phyloP scores from a whole-genome alignment of 2,888 invertebrate species.

The Cryptus viduatorius region DNA sequence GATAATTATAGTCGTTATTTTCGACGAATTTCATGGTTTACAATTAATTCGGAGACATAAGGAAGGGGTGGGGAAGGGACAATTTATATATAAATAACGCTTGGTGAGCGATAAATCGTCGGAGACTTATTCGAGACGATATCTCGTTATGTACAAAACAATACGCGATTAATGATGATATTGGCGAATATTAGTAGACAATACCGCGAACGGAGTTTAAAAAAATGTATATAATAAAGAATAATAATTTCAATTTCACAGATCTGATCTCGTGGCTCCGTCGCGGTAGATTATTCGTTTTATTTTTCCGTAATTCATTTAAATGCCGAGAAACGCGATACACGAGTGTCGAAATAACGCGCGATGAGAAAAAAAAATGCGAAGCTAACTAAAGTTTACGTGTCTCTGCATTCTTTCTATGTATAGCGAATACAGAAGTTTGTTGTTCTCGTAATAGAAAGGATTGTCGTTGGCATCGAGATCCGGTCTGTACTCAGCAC shows the following conservation, averaged over 20 bases:
- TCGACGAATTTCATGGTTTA: slow-evolving; percentile 12
- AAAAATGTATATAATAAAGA: slow-evolving; percentile 7
- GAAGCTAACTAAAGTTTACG: slow-evolving; percentile 72
- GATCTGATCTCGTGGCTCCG: not conserved
- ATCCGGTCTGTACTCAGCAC: slow-evolving; percentile 90
- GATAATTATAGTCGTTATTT: slow-evolving; percentile 15
- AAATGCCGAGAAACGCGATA: slow-evolving; percentile 45
- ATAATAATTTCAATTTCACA: slow-evolving; percentile 19
- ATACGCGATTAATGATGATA: not conserved
- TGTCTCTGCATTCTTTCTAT: slow-evolving; percentile 91
- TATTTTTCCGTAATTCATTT: not conserved
- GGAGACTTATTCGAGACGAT: slow-evolving; percentile 19
- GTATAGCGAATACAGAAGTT: slow-evolving; percentile 94
- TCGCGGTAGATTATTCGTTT: no score
- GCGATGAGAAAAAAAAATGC: slow-evolving; percentile 22
- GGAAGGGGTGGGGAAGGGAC: not conserved
- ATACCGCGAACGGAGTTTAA: slow-evolving; percentile 27
- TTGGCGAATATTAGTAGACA: not conserved
- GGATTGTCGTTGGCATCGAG: slow-evolving; percentile 92
- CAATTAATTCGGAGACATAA: slow-evolving; percentile 28
- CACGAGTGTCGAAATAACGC: slow-evolving; percentile 1
- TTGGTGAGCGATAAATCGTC: slow-evolving; percentile 21
- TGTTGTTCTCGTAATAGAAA: slow-evolving; percentile 94
- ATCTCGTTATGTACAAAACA: slow-evolving; percentile 68
- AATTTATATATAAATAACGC: slow-evolving; percentile 53